Conservation (phyloP, 1,140 invertebrate species). For the Bombus sibiricus region DNA sequence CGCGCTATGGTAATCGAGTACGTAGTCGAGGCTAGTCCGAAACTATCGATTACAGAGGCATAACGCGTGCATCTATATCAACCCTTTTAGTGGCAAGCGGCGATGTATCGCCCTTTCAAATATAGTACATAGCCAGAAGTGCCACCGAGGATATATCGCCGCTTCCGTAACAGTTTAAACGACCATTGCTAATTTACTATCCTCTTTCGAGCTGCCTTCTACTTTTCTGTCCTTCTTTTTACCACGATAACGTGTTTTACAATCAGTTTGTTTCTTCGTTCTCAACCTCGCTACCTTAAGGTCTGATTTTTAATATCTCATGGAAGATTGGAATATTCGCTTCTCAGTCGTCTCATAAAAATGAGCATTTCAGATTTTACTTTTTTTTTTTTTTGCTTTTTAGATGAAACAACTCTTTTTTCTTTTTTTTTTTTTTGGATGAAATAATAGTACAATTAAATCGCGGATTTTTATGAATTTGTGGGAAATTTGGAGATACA, state of each 20-base stretch:
- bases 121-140: slow-evolving; percentile 7
- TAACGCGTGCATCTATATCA: slow-evolving; percentile 49
- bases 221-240: neutral
- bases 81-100: slow-evolving; percentile 31
- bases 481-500: no score
- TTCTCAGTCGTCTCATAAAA: neutral
- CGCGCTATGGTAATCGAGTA: slow-evolving; percentile 7
- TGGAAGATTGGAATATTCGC: neutral
- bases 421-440: no score
- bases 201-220: neutral
- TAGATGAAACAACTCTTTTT: no score
- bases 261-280: neutral
- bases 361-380: neutral
- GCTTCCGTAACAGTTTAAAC: slow-evolving; percentile 35
- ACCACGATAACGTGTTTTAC: neutral
- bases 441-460: no score
- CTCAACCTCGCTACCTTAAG: rapidly evolving
- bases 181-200: slow-evolving; percentile 24
- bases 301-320: neutral
- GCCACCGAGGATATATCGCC: neutral
- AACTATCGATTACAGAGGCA: slow-evolving; percentile 53
- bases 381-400: no score
- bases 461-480: no score
- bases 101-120: slow-evolving; percentile 40
- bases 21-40: slow-evolving; percentile 12